Evolutionary conservation across 2,888 invertebrate species (phyloP), one percentile per base, ranked within the genome.

Genomic region (Thelaira solivaga): DNA sequence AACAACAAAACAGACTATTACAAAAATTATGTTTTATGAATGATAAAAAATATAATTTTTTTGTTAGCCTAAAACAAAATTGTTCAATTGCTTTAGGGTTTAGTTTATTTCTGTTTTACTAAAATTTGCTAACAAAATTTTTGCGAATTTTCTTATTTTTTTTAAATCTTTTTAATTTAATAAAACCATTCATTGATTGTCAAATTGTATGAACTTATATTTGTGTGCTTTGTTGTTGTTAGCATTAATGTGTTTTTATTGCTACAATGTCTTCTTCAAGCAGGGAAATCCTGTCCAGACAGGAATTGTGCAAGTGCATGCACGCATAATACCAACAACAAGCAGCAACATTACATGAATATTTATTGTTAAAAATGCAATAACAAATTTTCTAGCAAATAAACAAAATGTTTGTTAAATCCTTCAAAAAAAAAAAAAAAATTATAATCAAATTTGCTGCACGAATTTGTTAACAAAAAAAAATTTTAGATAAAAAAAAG

Each of bases 271-370:
- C 64, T 18, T 51, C 68, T 64, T 69, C 13, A 41, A 78, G 73
- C 24, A 69, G 78, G 74, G 61, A 78, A 69, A 78, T 78, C 78
- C 78, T 78, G 78, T 78, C 74, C 78, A 78, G 78, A 78, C 78
- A 59, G 78, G 78, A 78, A 74, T 36, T 51, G 55, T 51, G 47
- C 67, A 74, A 62, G 18, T 39, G 61, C 61, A 41, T 22, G 24
- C 45, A 74, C 67, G 67, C 61, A 68, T 67, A 45, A 16, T 22
- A 26, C 24, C 22, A 53, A 16, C 1, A 55, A 11, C 29, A 39
- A 11, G 51, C 67, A 61, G 53, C 18, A 39, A 53, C 43, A 47
- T 61, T 51, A 36, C 43, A 51, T 1, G n/a, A 22, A 47, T 20
- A 57, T 22, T 1, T n/a, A n/a, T n/a, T n/a, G n/a, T n/a, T n/a